These are phyloP conservation scores for Ctenicera cuprea DNA, from an alignment of 2,888 invertebrate species.

Conservation along the genomic window DNA sequence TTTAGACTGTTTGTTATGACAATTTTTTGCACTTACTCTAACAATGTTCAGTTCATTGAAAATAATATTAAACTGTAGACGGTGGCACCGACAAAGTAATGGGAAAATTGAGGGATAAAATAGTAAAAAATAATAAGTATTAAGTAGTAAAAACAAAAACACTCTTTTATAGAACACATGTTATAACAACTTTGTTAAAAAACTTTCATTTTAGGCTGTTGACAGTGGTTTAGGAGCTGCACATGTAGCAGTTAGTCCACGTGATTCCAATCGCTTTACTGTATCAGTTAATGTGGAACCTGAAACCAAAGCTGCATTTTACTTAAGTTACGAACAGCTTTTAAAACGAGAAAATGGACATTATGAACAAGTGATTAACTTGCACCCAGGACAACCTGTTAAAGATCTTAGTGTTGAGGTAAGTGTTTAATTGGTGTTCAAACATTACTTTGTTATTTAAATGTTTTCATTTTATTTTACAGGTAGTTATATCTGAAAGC, in stretches of 20 bases:
- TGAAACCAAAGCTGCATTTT: conserved; percentile 79
- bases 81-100: no score
- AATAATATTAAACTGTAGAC: no score
- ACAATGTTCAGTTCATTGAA: no score
- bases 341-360: conserved; percentile 78
- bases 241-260: conserved; percentile 79
- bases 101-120: no score
- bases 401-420: conserved; percentile 78
- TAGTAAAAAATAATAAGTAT: no score
- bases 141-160: no score
- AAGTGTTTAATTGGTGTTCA: conserved; percentile 4
- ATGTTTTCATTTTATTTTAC: conserved; percentile 20
- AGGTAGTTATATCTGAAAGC: conserved; percentile 79
- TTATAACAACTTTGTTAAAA: no score
- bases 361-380: conserved; percentile 82
- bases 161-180: no score
- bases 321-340: conserved; percentile 84
- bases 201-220: conserved; percentile 71
- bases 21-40: no score
- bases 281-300: conserved; percentile 82
- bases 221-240: conserved; percentile 77
- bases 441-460: neutral
- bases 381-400: conserved; percentile 81
- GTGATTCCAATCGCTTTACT: conserved; percentile 82
- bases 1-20: no score